Conservation (phyloP, 2,888 invertebrate genomes). For the Imbricaverruca yamaguchii region DNA sequence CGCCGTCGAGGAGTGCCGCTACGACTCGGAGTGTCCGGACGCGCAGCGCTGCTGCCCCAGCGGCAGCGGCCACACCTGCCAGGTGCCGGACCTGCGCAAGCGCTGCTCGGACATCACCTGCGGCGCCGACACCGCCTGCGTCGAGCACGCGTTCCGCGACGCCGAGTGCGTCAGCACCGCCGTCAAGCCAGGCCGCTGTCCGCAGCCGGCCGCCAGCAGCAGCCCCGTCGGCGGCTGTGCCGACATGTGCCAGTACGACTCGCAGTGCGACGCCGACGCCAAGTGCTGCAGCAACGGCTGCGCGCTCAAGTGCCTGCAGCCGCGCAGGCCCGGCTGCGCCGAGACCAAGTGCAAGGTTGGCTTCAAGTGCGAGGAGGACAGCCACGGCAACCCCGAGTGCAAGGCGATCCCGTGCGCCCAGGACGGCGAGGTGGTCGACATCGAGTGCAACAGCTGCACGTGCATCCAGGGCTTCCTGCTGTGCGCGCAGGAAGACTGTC, state of each 20-base stretch:
- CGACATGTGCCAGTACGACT: neutral
- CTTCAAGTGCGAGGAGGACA: constrained; percentile 7
- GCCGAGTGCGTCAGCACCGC: neutral
- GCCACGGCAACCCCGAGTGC: constrained; percentile 3
- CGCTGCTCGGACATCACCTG: neutral
- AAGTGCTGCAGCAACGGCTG: constrained; percentile 18
- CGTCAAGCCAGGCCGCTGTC: neutral
- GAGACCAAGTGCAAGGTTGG: constrained; percentile 18
- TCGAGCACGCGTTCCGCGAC: neutral
- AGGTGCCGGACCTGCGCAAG: neutral
- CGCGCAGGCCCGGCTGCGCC: neutral
- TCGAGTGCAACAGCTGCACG: constrained; percentile 21
- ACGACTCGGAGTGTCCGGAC: constrained; percentile 12
- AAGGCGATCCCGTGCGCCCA: constrained; percentile 15
- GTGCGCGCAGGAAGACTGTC: constrained; percentile 11
- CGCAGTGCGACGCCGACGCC: constrained; percentile 1
- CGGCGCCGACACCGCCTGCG: neutral
- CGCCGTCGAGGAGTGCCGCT: neutral
- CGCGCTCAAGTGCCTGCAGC: neutral
- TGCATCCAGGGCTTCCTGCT: constrained; percentile 21
- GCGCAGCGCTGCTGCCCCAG: neutral
- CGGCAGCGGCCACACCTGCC: constrained; percentile 1
- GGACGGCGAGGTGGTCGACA: constrained; percentile 20
- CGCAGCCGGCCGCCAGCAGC: neutral
- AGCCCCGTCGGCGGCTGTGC: neutral